Evolutionary conservation across 2,797 vertebrate genomes (phyloP), one percentile per base, ranked within the genome.

Genomic region (Acanthis flammea): DNA sequence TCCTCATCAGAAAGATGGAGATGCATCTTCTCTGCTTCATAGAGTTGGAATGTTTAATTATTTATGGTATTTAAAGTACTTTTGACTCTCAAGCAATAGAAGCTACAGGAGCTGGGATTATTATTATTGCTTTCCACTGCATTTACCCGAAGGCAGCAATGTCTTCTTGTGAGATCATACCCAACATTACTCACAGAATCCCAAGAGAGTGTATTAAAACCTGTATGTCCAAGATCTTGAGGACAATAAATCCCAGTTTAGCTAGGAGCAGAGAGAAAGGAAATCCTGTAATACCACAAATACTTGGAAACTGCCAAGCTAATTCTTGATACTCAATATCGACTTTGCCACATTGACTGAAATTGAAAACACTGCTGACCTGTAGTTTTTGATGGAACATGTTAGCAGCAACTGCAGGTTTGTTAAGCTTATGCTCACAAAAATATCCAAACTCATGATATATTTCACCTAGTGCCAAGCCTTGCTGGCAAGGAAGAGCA

Each of bases 11-110:
- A 90, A 92, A 88, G 74, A 79, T 23, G 31, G 41, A 86, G 79
- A 79, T 57, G 42, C 48, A 92, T 84, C 91, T 90, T 91, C 55
- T 37, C 53, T 84, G 55, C 63, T 92, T 94, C 74, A 90, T 1
- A 61, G 85, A 94, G 89, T 67, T 86, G 53, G 31, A 53, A 76
- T 35, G 55, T 84, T 96, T 90, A 96, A 96, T 95, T 94, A 96
- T 96, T 97, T 92, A 96, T 88, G n/a, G 42, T 90, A 91, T 95
- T 94, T 94, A 91, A 92, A 94, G 76, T 91, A 92, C 63, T 88
- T 91, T 71, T 86, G 53, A 71, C 80, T 94, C 79, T 94, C 76
- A 90, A 94, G 74, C 7, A 6, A 92, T 41, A 88, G 63, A 94
- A 86, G 63, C 82, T 94, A 88, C 80, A 90, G 71, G 53, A 92